These are phyloP conservation scores for Drosophila arawakana DNA, from an alignment of 1,140 invertebrate genomes.

Conservation along the genomic window DNA sequence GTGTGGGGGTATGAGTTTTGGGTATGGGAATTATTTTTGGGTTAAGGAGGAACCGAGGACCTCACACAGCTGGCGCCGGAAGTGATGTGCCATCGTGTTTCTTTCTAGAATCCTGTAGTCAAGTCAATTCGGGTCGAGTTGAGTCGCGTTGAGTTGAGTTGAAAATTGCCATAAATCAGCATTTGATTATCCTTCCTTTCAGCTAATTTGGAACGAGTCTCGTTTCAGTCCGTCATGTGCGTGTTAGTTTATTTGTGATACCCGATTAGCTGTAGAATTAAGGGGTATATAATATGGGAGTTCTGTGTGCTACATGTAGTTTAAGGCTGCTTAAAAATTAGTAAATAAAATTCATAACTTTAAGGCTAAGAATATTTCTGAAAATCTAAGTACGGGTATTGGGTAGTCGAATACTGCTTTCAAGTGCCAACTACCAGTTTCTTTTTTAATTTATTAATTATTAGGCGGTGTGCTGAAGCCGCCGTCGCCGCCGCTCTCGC, in stretches of 20 bases:
- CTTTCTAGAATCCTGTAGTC: slow-evolving; percentile 2
- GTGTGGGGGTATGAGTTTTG: not conserved
- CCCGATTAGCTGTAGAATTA: too few species aligned
- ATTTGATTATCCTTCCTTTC: slow-evolving; percentile 76
- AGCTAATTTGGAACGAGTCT: slow-evolving; percentile 55
- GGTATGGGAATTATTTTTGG: not conserved
- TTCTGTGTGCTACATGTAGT: too few species aligned
- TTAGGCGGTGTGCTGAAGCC: slow-evolving; percentile 61
- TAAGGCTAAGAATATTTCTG: too few species aligned
- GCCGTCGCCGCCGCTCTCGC: not conserved
- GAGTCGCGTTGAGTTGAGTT: slow-evolving; percentile 20
- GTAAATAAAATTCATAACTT: too few species aligned
- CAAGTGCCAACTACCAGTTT: too few species aligned
- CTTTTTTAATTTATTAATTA: slow-evolving; percentile 78
- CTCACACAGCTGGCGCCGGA: slow-evolving; percentile 81
- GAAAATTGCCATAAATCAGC: slow-evolving; percentile 80
- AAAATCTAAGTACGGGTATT: too few species aligned
- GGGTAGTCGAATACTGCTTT: too few species aligned
- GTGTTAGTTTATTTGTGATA: slow-evolving; percentile 69
- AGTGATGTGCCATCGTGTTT: slow-evolving; percentile 47
- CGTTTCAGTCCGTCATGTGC: slow-evolving; percentile 51
- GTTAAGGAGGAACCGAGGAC: slow-evolving; percentile 53
- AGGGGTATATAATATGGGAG: too few species aligned
- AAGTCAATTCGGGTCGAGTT: not conserved
- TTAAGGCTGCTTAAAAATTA: too few species aligned